Evolutionary conservation across 2,797 vertebrate genomes (phyloP), one percentile per base, ranked within the genome.

Genomic region (Gymnodraco acuticeps): DNA sequence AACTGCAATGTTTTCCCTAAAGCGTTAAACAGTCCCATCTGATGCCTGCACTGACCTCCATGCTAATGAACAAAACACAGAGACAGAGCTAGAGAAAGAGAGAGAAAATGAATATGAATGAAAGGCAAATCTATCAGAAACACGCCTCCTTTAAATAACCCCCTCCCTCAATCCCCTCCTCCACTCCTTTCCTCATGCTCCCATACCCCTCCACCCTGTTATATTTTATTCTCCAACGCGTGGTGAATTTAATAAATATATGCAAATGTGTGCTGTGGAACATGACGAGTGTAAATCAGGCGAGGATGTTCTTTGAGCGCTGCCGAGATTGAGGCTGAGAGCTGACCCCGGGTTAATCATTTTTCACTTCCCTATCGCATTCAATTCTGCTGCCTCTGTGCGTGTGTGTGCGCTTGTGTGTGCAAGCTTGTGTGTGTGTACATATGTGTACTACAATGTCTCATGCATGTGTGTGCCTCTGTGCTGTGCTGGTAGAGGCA

Each of bases 241-340:
- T 91, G 93, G 91, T 92, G 94, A 95, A 95, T 95, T 95, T 96
- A 96, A 96, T 96, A 96, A 95, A 96, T 95, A 95, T 95, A 96
- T 96, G 95, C 94, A 95, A 95, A 96, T 95, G 94, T 95, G 95
- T 95, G 94, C 95, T 93, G 93, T 89, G 94, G 94, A 94, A 95
- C 94, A 96, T 95, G 94, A 95, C 94, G 94, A 94, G 94, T 95
- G 94, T 95, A 95, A 95, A 95, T 95, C 95, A 95, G 93, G 93
- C 93, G 88, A 93, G 92, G 93, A 94, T 95, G 94, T 95, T 95
- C 94, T 95, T 95, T 94, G 94, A 95, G 93, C 94, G 90, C 89
- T 88, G 93, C 91, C 75, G 93, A 95, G 94, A 95, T 95, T 95
- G 94, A 95, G 94, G 95, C 94, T 94, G 94, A 95, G 95, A 95